Evolutionary conservation across 2,888 invertebrate genomes (phyloP), one percentile per base, ranked within the genome.

Genomic region (Rhimphoctona megacephalus): DNA sequence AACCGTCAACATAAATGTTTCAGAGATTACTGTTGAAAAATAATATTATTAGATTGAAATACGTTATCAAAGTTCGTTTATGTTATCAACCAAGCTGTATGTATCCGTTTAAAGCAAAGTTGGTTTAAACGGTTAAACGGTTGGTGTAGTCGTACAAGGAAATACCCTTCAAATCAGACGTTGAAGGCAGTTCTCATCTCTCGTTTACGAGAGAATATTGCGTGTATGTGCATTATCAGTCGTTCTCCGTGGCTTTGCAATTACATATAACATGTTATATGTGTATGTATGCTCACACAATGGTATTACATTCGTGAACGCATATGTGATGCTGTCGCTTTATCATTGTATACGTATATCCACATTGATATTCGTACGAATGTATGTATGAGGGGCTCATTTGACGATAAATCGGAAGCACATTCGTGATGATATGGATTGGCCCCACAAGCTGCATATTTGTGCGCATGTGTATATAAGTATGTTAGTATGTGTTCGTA

Each of bases 131-230:
- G n/a, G n/a, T n/a, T n/a, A n/a, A n/a, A n/a, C n/a, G n/a, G n/a
- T 43, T 14, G 5, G 14, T 30, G 57, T 14, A n/a, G n/a, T n/a
- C 19, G 7, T 49, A 1, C 6, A 25, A 57, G 25, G 30, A 61
- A 17, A 61, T 61, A 25, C 30, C 17, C 17, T 61, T 61, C 30
- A 30, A 30, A 61, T 61, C 30, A 30, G 61, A 61, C 30, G 61
- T 61, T 61, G 4, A 61, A 30, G 17, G 14, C 4, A 22, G 69
- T 14, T 25, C 36, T 14, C 36, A 36, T 36, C 36, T 25, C 52
- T 67, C 81, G 72, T 85, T 85, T 85, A 77, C 72, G 76, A 46
- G 70, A 25, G 70, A 77, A 77, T 77, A 81, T 78, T 67, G 81
- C 67, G 67, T 49, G 49, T 73, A 73, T 57, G 43, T n/a, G 49